phyloP scores from a whole-genome alignment of 92 coral and sea anemone species.

The Zoanthus gigantus region DNA sequence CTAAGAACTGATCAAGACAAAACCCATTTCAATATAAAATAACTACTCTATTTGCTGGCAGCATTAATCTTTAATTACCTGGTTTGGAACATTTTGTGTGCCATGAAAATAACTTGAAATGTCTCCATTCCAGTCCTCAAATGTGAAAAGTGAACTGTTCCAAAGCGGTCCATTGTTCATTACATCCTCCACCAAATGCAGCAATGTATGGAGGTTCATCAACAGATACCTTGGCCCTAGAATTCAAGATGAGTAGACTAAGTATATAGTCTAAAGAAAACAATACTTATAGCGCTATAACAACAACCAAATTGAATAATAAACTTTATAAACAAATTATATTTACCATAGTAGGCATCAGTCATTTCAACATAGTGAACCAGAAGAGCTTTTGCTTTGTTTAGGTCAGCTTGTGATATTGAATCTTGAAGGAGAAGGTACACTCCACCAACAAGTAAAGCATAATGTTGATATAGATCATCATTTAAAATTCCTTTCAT shows the following conservation, averaged over 20 bases:
- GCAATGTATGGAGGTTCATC: slow-evolving; percentile 69
- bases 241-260: no score
- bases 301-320: no score
- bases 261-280: no score
- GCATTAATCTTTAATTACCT: no score
- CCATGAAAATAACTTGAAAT: slow-evolving; percentile 62
- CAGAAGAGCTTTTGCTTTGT: slow-evolving; percentile 50
- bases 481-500: slow-evolving; percentile 58
- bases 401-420: slow-evolving; percentile 19
- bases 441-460: slow-evolving; percentile 62
- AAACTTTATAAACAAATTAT: neutral
- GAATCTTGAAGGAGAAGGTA: slow-evolving; percentile 32
- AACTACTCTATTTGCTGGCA: no score
- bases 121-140: slow-evolving; percentile 78
- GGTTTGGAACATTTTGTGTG: slow-evolving; percentile 49
- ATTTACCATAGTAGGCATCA: slow-evolving; percentile 60
- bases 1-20: no score
- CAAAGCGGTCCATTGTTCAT: slow-evolving; percentile 62
- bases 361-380: slow-evolving; percentile 64
- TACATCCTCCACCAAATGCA: slow-evolving; percentile 62
- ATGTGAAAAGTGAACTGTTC: slow-evolving; percentile 65
- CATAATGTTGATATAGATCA: slow-evolving; percentile 55
- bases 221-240: slow-evolving; percentile 34
- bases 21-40: no score
- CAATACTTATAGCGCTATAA: no score